These are phyloP conservation scores for Molossus molossus DNA, from an alignment of 2,797 vertebrate species.

Conservation along the genomic window DNA sequence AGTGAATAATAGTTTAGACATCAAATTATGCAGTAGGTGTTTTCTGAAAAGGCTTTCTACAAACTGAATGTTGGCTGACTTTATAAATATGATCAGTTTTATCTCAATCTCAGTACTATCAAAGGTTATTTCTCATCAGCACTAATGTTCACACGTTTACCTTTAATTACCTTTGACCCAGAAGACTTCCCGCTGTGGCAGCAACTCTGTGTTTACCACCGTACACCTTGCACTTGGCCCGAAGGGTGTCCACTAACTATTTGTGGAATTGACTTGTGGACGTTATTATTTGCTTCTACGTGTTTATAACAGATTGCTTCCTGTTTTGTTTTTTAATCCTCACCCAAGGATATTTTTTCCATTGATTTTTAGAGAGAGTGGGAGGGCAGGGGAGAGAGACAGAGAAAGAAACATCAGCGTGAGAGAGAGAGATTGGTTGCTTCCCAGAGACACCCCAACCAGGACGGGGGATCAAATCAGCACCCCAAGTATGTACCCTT, in stretches of 20 bases:
- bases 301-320: slow-evolving; percentile 49
- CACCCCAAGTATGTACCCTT: no score
- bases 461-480: no score
- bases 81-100: background rate
- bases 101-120: background rate
- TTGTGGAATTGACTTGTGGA: background rate
- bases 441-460: no score
- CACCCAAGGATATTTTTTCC: no score
- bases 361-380: no score
- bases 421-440: no score
- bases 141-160: background rate
- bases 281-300: background rate
- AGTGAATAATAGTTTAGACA: background rate
- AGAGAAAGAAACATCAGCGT: no score
- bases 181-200: background rate
- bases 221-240: background rate
- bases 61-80: background rate
- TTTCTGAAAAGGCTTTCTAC: background rate
- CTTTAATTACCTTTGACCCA: background rate
- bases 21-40: background rate
- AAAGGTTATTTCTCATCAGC: slow-evolving; percentile 1
- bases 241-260: background rate
- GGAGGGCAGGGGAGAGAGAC: no score
- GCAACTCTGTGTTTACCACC: fast-evolving
- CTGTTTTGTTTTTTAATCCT: background rate